These are phyloP conservation scores for Antitype chi DNA, from an alignment of 2,888 invertebrate species.

Conservation along the genomic window DNA sequence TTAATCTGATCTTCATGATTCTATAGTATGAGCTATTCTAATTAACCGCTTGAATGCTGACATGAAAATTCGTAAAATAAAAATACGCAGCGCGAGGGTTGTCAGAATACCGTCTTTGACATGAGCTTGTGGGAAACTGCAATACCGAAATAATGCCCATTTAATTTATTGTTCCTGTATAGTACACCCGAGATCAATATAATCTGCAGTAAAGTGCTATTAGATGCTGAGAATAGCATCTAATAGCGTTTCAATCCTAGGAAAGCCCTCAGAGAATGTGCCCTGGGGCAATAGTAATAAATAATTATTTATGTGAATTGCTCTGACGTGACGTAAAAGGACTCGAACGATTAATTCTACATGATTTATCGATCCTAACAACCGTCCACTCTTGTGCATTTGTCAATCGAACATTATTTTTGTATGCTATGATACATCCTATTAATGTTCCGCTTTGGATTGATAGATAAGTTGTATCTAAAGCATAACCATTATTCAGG, in stretches of 20 bases:
- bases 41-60: background rate
- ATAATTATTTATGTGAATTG: constrained; percentile 49
- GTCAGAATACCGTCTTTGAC: background rate
- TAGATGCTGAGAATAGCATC: no score
- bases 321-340: constrained; percentile 55
- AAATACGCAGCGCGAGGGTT: background rate
- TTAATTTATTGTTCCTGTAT: background rate
- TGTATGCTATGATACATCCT: constrained; percentile 29
- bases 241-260: constrained; percentile 20
- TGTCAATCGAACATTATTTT: constrained; percentile 50
- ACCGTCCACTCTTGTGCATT: constrained; percentile 49
- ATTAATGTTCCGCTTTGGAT: constrained; percentile 17
- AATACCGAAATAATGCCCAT: background rate
- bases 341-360: constrained; percentile 52
- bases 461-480: constrained; percentile 8
- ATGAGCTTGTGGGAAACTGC: background rate
- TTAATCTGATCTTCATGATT: background rate
- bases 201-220: no score
- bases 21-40: background rate
- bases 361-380: constrained; percentile 59
- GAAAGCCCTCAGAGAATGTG: constrained; percentile 23
- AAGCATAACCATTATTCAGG: constrained; percentile 11
- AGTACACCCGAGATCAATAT: background rate
- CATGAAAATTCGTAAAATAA: constrained; percentile 4
- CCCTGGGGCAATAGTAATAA: constrained; percentile 47